Conservation (phyloP, 2,888 invertebrate genomes). For the Minunthozetes semirufus region DNA sequence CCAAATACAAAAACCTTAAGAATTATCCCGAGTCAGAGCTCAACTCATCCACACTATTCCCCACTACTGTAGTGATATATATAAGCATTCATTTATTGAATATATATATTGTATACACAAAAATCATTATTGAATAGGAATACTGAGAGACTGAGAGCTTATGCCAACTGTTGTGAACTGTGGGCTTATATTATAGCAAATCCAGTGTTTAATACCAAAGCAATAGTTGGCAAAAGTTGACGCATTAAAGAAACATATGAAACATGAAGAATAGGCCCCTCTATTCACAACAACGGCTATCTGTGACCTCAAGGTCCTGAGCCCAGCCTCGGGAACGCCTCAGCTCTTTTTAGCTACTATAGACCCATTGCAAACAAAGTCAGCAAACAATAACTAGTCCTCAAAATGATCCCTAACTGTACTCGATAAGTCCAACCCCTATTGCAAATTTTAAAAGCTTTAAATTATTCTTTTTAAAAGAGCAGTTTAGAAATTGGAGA, state of each 20-base stretch:
- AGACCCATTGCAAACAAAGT: constrained; percentile 20
- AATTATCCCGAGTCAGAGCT: constrained; percentile 12
- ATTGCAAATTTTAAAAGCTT: constrained; percentile 18
- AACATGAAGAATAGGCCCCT: constrained; percentile 4
- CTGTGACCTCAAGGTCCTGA: constrained; percentile 29
- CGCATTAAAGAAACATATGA: constrained; percentile 29
- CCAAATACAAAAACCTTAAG: constrained; percentile 23
- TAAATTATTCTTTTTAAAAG: constrained; percentile 30
- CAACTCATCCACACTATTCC: constrained; percentile 11
- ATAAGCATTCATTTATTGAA: constrained; percentile 11
- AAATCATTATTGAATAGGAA: constrained; percentile 19
- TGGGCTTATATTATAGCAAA: not conserved
- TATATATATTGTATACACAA: constrained; percentile 17
- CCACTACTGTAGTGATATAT: constrained; percentile 17
- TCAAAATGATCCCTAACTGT: constrained; percentile 29
- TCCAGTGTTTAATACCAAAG: constrained; percentile 19
- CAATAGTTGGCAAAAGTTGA: not conserved
- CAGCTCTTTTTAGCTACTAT: not conserved
- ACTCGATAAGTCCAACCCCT: constrained; percentile 26
- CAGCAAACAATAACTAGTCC: constrained; percentile 25
- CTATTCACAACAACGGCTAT: constrained; percentile 27
- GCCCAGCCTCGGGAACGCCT: constrained; percentile 30
- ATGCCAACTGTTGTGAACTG: constrained; percentile 1
- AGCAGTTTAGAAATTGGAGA: constrained; percentile 11
- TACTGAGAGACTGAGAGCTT: constrained; percentile 14